Percentiles rank a stretch among this genome's conserved stretches.
phyloP scores from a whole-genome alignment of 1,140 invertebrate genomes.

The Megalonaias nervosa region DNA sequence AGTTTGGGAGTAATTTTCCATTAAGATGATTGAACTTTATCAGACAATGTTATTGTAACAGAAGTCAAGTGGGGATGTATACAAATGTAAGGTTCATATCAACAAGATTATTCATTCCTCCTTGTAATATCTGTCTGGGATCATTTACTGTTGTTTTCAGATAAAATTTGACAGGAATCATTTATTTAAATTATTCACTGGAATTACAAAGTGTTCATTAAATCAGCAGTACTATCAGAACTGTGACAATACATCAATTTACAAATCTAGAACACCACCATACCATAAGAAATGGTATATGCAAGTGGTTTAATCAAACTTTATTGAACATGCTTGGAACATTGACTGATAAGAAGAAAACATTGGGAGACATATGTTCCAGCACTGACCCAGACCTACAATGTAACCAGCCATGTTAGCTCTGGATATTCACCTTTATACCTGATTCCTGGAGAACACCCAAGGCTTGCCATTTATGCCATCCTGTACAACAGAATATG shows the following conservation, averaged over 20 bases:
- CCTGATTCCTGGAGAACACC: conserved; percentile 9
- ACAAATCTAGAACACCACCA: conserved; percentile 41
- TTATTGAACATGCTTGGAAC: conserved; percentile 39
- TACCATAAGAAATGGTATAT: conserved; percentile 45
- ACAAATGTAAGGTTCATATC: too few relatives aligned
- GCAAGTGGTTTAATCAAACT: conserved; percentile 41
- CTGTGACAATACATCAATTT: conserved; percentile 27
- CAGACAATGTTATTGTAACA: too few relatives aligned
- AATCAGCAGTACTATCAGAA: conserved; percentile 24
- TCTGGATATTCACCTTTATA: conserved; percentile 16
- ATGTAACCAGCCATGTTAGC: conserved; percentile 9
- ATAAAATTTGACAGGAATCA: too few relatives aligned
- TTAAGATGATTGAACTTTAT: too few relatives aligned
- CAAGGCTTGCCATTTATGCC: conserved; percentile 16
- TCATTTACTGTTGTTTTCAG: too few relatives aligned
- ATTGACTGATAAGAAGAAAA: conserved; percentile 46
- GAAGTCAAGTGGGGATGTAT: too few relatives aligned
- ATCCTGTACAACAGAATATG: too few relatives aligned
- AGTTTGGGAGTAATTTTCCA: too few relatives aligned
- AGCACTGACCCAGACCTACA: conserved; percentile 37
- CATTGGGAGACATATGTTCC: conserved; percentile 34
- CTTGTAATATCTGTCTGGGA: too few relatives aligned
- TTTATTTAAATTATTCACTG: too few relatives aligned
- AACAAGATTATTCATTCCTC: too few relatives aligned
- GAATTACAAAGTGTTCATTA: too few relatives aligned